phyloP scores from a whole-genome alignment of 2,113 vertebrate genomes.

The Macquaria australasica region DNA sequence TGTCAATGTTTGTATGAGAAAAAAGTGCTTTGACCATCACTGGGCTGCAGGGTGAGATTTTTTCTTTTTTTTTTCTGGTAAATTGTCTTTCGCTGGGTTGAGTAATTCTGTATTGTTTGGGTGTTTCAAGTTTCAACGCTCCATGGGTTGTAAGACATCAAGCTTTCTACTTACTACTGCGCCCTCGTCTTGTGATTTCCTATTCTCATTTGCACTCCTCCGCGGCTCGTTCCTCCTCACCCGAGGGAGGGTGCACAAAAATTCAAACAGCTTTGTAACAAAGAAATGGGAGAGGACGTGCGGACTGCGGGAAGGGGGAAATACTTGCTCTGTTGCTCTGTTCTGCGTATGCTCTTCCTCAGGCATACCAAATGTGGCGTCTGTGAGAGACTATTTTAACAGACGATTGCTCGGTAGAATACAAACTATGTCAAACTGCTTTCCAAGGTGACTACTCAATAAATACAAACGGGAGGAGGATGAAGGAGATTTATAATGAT shows the following conservation, averaged over 20 bases:
- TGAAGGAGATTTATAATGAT: constrained; percentile 19
- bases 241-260: constrained; percentile 43
- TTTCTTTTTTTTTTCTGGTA: constrained; percentile 45
- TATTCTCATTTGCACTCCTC: constrained; percentile 59
- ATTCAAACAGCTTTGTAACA: constrained; percentile 67
- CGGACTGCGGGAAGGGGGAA: constrained; percentile 47
- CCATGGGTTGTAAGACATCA: constrained; percentile 69
- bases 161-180: constrained; percentile 66
- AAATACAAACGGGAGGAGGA: constrained; percentile 24
- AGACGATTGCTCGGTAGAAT: constrained; percentile 67
- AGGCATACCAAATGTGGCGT: constrained; percentile 64
- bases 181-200: constrained; percentile 71
- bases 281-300: constrained; percentile 58
- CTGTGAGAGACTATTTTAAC: constrained; percentile 46
- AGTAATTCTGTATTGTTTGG: constrained; percentile 71
- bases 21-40: constrained; percentile 65
- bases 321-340: constrained; percentile 64
- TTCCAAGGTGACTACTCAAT: constrained; percentile 73
- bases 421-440: constrained; percentile 68
- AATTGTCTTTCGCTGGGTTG: constrained; percentile 63
- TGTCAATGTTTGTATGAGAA: constrained; percentile 72
- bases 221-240: constrained; percentile 36
- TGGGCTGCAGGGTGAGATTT: constrained; percentile 54
- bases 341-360: constrained; percentile 35
- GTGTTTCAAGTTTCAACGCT: constrained; percentile 69